Evolutionary conservation across 2,797 vertebrate species (phyloP), one percentile per base, ranked within the genome.

Genomic region (Mallotus villosus): DNA sequence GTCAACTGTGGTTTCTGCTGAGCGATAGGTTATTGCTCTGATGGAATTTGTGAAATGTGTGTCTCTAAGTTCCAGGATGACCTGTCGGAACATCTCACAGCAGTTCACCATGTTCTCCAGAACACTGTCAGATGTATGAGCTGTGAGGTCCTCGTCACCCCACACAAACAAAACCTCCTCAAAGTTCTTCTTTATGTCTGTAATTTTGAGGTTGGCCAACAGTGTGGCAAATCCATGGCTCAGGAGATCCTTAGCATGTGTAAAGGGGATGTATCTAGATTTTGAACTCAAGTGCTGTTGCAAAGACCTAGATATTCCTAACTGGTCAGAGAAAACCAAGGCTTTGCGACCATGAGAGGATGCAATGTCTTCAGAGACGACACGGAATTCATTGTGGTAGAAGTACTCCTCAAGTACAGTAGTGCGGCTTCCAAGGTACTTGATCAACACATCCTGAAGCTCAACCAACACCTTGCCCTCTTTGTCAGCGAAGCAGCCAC

Each of bases 91-190:
- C 34, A 85, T 86, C 80, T 96, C 95, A 81, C 94, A 96, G 83
- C 89, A 94, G 70, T 68, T 91, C 0, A 86, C 77, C 78, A 94
- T 8, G 46, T 86, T 88, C 64, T 92, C 80, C 34, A 95, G 82
- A 2, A 86, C 74, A 21, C 55, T 78, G 6, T 90, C 78, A 66
- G 92, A 77, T 27, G 72, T 61, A 3, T 77, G 14, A 12, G 89
- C 85, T 0, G 82, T 88, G n/a, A 94, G 67, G 72, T 92, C 88
- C 72, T 92, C 86, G 80, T 92, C 88, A 51, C 94, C 92, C 94
- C 94, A 95, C 79, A 96, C 74, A 78, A 95, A 95, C 65, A 96
- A 88, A 63, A 96, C 72, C 64, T 96, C 94, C 65, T 90, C 82
- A 69, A 92, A 94, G 51, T 78, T 82, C 70, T 85, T 73, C 59